These are phyloP conservation scores for mouse (Mus musculus) DNA, from an alignment of 2,113 vertebrate genomes.

Conservation along the genomic window GRCm39 chr16:67877001-67877500, in stretches of 20 bases:
- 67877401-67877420: slow-evolving; percentile 48
- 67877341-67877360: neutral
- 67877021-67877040: neutral
- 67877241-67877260: neutral
- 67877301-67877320: slow-evolving; percentile 4
- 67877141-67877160: neutral
- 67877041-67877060: neutral
- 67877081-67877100: neutral
- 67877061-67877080: neutral
- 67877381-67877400: slow-evolving; percentile 3
- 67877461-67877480: neutral
- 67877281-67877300: neutral
- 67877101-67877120: neutral
- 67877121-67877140: neutral
- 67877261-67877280: neutral
- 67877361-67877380: slow-evolving; percentile 2
- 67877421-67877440: neutral
- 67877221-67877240: neutral
- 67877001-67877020: neutral
- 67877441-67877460: slow-evolving; percentile 35
- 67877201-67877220: neutral
- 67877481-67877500: neutral
- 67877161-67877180: neutral
- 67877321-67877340: neutral
- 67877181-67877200: no score